These are phyloP conservation scores for Ancistrus triradiatus DNA, from an alignment of 2,113 vertebrate species.

Conservation along the genomic window DNA sequence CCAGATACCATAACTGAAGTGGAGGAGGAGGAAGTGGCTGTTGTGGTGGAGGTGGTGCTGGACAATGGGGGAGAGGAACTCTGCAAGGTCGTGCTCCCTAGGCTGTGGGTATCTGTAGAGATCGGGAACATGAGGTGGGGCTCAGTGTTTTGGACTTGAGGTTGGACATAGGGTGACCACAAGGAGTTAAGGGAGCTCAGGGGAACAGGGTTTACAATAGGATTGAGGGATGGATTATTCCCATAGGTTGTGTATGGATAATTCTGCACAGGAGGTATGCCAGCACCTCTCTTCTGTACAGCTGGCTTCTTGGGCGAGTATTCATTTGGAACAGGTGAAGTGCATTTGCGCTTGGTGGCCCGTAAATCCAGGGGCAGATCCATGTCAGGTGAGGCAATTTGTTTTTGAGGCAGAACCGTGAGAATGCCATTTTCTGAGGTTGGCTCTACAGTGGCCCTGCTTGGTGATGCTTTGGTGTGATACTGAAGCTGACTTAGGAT, in stretches of 20 bases:
- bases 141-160: neutral
- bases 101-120: neutral
- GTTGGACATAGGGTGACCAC: neutral
- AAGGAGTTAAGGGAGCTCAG: neutral
- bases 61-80: neutral
- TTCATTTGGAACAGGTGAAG: neutral
- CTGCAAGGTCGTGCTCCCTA: neutral
- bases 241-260: neutral
- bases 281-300: neutral
- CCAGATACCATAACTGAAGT: slow-evolving; percentile 78
- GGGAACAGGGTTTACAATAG: neutral
- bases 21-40: slow-evolving; percentile 53
- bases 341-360: neutral
- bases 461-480: neutral
- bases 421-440: neutral
- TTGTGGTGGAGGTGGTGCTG: too few species aligned
- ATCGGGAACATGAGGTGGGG: neutral
- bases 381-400: neutral
- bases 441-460: neutral
- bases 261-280: neutral
- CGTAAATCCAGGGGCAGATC: neutral
- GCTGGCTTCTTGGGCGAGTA: neutral
- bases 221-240: slow-evolving; percentile 59
- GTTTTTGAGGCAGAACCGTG: neutral
- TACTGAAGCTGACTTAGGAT: neutral